phyloP scores from a whole-genome alignment of 2,113 vertebrate genomes.

The Pitta sordida region DNA sequence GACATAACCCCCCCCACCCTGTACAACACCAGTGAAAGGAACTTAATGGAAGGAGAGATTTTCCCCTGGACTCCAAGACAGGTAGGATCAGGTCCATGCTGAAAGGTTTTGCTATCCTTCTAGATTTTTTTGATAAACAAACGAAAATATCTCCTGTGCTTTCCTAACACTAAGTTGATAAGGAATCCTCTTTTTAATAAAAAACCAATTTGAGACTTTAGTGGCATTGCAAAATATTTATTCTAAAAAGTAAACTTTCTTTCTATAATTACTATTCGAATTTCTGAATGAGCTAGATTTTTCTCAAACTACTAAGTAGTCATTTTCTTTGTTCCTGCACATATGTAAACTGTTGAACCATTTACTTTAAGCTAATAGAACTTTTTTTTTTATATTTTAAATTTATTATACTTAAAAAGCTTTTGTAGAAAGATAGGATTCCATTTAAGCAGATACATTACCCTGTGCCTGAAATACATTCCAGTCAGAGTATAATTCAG shows the following conservation, averaged over 20 bases:
- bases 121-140: not conserved
- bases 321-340: conserved; percentile 61
- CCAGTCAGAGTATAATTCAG: conserved; percentile 84
- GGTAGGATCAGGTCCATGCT: not conserved
- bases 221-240: not conserved
- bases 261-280: conserved; percentile 30
- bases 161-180: not conserved
- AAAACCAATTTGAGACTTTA: not conserved
- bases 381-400: conserved; percentile 73
- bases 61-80: not conserved
- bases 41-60: not conserved
- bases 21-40: not conserved
- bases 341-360: conserved; percentile 77
- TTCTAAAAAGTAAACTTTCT: conserved; percentile 7
- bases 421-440: conserved; percentile 82
- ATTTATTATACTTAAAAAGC: conserved; percentile 81
- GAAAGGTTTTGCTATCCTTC: not conserved
- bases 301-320: conserved; percentile 47
- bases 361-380: conserved; percentile 76
- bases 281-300: conserved; percentile 32
- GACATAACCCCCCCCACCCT: not conserved
- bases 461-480: conserved; percentile 80
- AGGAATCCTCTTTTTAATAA: not conserved
- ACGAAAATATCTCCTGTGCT: not conserved
- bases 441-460: conserved; percentile 84